These are phyloP conservation scores for Ciconia boyciana DNA, from an alignment of 2,113 vertebrate species.

Conservation along the genomic window DNA sequence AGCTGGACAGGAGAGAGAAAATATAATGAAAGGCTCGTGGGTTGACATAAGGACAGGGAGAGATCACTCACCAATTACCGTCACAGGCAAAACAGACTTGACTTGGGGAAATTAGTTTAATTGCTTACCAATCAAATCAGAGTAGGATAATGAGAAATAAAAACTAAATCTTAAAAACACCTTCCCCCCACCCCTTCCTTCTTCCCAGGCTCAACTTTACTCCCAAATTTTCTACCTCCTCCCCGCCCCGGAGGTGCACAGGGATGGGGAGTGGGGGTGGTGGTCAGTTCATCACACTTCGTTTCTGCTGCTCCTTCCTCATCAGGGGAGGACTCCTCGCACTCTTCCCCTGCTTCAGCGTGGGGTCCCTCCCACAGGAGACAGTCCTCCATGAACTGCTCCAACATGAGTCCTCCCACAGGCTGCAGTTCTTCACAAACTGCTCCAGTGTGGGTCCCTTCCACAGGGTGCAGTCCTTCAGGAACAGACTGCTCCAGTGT, in stretches of 20 bases:
- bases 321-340: not conserved
- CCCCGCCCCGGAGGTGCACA: not conserved
- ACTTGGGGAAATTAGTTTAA: not conserved
- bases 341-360: not conserved
- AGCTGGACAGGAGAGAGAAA: not conserved
- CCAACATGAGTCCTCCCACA: no score
- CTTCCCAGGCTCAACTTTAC: not conserved
- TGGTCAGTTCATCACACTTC: no score
- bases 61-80: not conserved
- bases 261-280: not conserved
- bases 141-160: not conserved
- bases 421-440: not conserved
- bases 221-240: not conserved
- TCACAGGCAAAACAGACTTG: not conserved
- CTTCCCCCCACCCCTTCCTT: not conserved
- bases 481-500: no score
- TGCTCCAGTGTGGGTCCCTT: no score
- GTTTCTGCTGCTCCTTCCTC: not conserved
- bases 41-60: not conserved
- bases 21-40: not conserved
- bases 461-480: no score
- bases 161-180: not conserved
- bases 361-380: not conserved
- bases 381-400: no score
- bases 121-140: not conserved